Conservation (phyloP, 2,113 vertebrate species). For the Lepus europaeus region DNA sequence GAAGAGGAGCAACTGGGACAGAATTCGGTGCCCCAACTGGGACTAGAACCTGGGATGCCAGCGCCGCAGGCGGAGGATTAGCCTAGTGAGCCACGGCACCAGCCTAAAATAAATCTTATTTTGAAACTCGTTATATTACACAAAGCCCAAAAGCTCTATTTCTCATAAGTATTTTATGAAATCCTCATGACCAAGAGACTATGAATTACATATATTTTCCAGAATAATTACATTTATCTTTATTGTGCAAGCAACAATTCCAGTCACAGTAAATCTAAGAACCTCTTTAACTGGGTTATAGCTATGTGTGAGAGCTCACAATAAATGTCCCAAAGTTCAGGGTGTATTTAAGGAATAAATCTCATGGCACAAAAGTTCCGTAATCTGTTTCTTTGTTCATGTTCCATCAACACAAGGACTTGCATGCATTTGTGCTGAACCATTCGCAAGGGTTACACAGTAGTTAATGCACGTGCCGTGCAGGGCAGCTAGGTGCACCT, state of each 20-base stretch:
- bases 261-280: slow-evolving; percentile 29
- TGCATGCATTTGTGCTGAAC: not conserved
- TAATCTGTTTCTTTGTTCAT: slow-evolving; percentile 46
- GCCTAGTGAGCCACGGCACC: not conserved
- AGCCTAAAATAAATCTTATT: slow-evolving; percentile 60
- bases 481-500: not conserved
- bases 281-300: slow-evolving; percentile 43
- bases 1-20: too few species aligned
- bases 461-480: not conserved
- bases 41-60: too few species aligned
- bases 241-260: slow-evolving; percentile 1
- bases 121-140: slow-evolving; percentile 34
- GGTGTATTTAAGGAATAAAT: slow-evolving; percentile 34
- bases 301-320: not conserved
- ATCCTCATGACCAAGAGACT: not conserved
- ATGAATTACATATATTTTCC: slow-evolving; percentile 9
- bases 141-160: not conserved
- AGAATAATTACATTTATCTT: slow-evolving; percentile 51
- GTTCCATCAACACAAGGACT: not conserved
- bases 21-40: too few species aligned
- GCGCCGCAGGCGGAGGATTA: too few species aligned
- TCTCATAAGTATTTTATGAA: slow-evolving; percentile 38
- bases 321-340: not conserved
- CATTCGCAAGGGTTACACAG: not conserved
- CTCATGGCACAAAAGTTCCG: not conserved